phyloP scores from a whole-genome alignment of 2,113 vertebrate species.

The Platichthys flesus region DNA sequence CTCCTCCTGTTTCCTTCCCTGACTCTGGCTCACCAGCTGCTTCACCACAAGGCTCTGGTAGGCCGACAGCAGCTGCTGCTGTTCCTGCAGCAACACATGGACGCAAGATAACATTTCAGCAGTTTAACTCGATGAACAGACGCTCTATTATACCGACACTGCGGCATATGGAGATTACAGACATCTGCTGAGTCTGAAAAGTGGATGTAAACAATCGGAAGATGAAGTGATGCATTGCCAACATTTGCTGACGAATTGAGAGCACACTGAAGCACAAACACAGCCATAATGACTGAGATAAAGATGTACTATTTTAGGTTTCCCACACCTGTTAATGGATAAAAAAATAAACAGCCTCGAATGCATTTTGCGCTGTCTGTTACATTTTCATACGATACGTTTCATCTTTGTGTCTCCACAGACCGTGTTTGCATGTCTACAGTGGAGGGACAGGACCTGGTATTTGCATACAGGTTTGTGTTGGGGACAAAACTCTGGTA shows the following conservation, averaged over 20 bases:
- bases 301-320: background rate
- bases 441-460: background rate
- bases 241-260: slow-evolving; percentile 11
- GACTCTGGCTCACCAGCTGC: slow-evolving; percentile 87
- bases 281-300: background rate
- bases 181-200: slow-evolving; percentile 17
- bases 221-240: background rate
- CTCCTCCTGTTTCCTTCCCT: slow-evolving; percentile 82
- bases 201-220: slow-evolving; percentile 3
- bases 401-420: background rate
- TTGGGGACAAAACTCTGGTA: background rate
- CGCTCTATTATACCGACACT: background rate
- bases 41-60: slow-evolving; percentile 96
- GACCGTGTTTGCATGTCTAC: background rate
- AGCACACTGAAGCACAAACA: slow-evolving; percentile 9
- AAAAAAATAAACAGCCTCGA: background rate
- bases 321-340: background rate
- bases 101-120: slow-evolving; percentile 7
- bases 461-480: background rate
- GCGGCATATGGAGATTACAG: slow-evolving; percentile 21
- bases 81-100: slow-evolving; percentile 83
- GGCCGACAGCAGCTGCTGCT: slow-evolving; percentile 87
- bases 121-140: slow-evolving; percentile 8
- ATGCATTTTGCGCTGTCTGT: background rate
- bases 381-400: background rate